These are phyloP conservation scores for Tetragonisca angustula DNA, from an alignment of 2,888 invertebrate genomes.

Conservation along the genomic window DNA sequence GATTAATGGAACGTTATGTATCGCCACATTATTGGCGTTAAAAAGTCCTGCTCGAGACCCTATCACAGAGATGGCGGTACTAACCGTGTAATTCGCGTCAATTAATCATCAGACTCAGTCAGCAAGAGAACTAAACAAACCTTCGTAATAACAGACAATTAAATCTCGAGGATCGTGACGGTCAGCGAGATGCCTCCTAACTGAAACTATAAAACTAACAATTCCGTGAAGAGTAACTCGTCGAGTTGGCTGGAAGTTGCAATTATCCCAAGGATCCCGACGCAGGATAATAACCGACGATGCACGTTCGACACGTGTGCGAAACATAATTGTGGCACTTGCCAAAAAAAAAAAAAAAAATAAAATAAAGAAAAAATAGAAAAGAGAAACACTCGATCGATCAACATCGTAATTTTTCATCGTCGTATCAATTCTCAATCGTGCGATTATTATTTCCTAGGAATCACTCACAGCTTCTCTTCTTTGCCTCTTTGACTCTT, in stretches of 20 bases:
- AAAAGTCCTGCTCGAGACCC: too few species aligned
- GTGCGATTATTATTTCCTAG: constrained; percentile 27
- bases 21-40: background rate
- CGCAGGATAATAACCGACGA: background rate
- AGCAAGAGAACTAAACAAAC: background rate
- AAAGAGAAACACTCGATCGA: background rate
- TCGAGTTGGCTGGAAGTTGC: background rate
- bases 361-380: background rate
- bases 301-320: constrained; percentile 1
- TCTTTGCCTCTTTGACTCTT: constrained; percentile 10
- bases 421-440: constrained; percentile 23
- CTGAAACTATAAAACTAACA: background rate
- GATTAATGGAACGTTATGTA: background rate
- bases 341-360: background rate
- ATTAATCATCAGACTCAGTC: background rate
- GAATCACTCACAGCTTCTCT: constrained; percentile 26
- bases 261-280: background rate
- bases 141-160: background rate
- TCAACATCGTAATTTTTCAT: background rate
- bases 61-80: too few species aligned
- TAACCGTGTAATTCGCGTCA: background rate
- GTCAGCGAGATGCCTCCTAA: background rate
- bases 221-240: background rate
- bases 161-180: background rate
- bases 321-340: constrained; percentile 22